Percentiles rank a stretch among this genome's conserved stretches.
phyloP scores from a whole-genome alignment of 2,113 vertebrate species.

The Dicerorhinus sumatrensis region DNA sequence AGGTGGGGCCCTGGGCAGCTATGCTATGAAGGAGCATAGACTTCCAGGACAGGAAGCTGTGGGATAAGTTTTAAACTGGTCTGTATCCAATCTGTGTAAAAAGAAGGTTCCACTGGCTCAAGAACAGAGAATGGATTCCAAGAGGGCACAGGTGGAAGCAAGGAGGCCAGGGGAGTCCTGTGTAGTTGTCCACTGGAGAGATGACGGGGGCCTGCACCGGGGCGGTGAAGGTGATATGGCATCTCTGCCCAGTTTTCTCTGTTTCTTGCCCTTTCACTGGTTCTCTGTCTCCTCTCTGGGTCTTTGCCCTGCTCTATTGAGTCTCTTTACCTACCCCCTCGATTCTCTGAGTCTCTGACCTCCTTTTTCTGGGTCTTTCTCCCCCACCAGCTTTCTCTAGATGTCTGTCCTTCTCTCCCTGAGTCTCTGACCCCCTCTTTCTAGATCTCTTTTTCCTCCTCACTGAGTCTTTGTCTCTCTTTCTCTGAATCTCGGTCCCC shows the following conservation, averaged over 20 bases:
- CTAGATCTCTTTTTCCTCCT: not conserved
- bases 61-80: not conserved
- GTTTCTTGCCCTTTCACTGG: not conserved
- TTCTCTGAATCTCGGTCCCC: not conserved
- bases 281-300: not conserved
- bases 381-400: not conserved
- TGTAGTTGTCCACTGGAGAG: accelerated
- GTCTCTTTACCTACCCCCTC: not conserved
- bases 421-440: not conserved
- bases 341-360: not conserved
- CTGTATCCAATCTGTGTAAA: not conserved
- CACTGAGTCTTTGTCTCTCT: not conserved
- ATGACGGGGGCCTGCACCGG: not conserved
- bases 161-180: not conserved
- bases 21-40: not conserved
- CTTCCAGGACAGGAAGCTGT: not conserved
- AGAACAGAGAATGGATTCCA: not conserved
- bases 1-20: not conserved
- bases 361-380: not conserved
- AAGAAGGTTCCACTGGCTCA: not conserved
- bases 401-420: not conserved
- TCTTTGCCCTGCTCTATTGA: too few relatives aligned
- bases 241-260: too few relatives aligned
- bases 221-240: accelerated
- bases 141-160: not conserved